Evolutionary conservation across 2,888 invertebrate species (phyloP), one percentile per base, ranked within the genome.

Genomic region (Limenitis arthemis): DNA sequence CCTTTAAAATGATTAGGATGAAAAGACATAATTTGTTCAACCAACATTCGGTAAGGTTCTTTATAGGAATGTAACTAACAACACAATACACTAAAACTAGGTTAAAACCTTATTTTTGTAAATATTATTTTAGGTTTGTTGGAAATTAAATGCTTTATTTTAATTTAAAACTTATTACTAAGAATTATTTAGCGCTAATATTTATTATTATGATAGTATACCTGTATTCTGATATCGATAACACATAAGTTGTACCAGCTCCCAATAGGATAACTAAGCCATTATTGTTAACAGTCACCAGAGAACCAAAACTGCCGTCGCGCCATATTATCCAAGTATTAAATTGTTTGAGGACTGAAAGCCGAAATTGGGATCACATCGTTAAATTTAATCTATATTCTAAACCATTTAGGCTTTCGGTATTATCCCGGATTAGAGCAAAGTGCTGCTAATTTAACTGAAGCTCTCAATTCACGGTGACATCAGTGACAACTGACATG

Each of bases 381-480:
- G 75, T 82, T 77, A 77, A 78, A 78, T 76, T 77, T 78, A 78
- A 80, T 78, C 75, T 75, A 72, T 74, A 76, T 77, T 74, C 75
- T 73, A 74, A 78, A 77, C 71, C 73, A 69, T 77, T 77, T 71
- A 70, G 69, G 70, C 56, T 53, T 56, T 54, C 36, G 43, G 70
- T 74, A 73, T 80, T 79, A 80, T 74, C 70, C 72, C 60, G 69
- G 77, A 73, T 81, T 77, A 74, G 67, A 65, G 60, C 62, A 69
- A 73, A 79, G 74, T 75, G 73, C 65, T 70, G 73, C 72, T 77
- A 78, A 80, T 77, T 78, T 74, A 64, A 63, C 60, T 64, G 52
- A 56, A 59, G 53, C 53, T 61, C 58, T 58, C 51, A 58, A 59
- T 59, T 60, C 44, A 51, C 36, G 48, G 31, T 32, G 32, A 47